Evolutionary conservation across 1,140 invertebrate genomes (phyloP), one percentile per base, ranked within the genome.

Genomic region (Trachelipus rathkii): DNA sequence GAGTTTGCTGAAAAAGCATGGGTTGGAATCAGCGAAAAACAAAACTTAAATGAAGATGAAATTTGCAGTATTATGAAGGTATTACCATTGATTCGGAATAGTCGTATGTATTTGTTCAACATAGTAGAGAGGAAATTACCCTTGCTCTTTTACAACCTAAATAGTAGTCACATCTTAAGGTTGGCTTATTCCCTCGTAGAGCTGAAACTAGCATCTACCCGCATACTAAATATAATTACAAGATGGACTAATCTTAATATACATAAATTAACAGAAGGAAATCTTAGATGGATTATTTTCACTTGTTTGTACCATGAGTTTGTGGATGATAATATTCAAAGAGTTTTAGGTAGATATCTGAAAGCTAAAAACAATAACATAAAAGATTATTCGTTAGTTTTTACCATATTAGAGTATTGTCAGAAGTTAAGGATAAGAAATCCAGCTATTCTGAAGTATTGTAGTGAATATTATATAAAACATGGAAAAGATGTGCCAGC

Each of bases 231-330:
- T 74, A 83, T 83, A 75, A 83, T 89, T 45, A 86, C 87, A 0
- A 87, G 88, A 78, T 92, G 90, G 89, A 84, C 89, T 2, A 87
- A 87, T 79, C 84, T 87, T 44, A 89, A 90, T 82, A 88, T 91
- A 74, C 89, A 91, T 84, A 84, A 84, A 15, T 82, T 90, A 5
- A 86, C 85, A 73, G 89, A 91, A 82, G 87, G 88, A 44, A 85
- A 89, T 71, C 78, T 92, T 7, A 82, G 88, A 15, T 86, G 88
- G 79, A 87, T 92, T 74, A 82, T 92, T 11, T 85, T 87, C 23
- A 87, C 86, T 78, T 87, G 91, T 73, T 86, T 84, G 10, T 83
- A 84, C 53, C 81, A 89, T 0, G 86, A 88, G 60, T 89, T 88
- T 81, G 85, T 84, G 19, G 87, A 89, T 85, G 71, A 82, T 33